A percentile compares a stretch with the other conserved stretches of the same genome.
Conservation (phyloP, 2,113 vertebrate species). For the Oncorhynchus tshawytscha region DNA sequence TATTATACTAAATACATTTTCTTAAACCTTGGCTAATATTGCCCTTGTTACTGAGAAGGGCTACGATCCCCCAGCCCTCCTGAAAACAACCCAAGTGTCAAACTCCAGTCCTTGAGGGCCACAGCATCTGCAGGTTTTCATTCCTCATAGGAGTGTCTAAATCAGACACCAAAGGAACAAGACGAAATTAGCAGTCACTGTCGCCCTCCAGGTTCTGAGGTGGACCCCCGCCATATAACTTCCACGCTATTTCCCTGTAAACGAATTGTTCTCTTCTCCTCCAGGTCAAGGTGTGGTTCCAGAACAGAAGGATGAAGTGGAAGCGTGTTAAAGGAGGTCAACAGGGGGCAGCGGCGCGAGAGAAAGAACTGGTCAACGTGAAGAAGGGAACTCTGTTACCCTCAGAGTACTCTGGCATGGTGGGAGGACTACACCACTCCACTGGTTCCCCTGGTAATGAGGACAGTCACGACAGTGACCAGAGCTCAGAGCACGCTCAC, state of each 20-base stretch:
- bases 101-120: no score
- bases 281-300: slow-evolving; percentile 92
- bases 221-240: neutral
- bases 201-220: no score
- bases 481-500: slow-evolving; percentile 87
- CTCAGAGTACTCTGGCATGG: slow-evolving; percentile 83
- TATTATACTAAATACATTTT: neutral
- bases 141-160: no score
- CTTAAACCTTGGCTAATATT: neutral
- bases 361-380: slow-evolving; percentile 89
- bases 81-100: neutral
- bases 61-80: neutral
- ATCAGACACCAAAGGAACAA: no score
- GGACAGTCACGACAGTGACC: slow-evolving; percentile 87
- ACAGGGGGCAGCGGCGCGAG: slow-evolving; percentile 84
- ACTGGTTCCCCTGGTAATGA: slow-evolving; percentile 83
- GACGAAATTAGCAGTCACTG: no score
- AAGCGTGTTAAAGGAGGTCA: slow-evolving; percentile 90
- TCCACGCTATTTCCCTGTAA: neutral
- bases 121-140: no score
- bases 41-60: neutral
- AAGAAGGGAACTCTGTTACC: slow-evolving; percentile 87
- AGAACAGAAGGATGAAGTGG: slow-evolving; percentile 92
- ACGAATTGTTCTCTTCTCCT: neutral
- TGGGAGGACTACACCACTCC: slow-evolving; percentile 79